These are phyloP conservation scores for Sebastes oblongus DNA, from an alignment of 2,797 vertebrate species.

Conservation along the genomic window DNA sequence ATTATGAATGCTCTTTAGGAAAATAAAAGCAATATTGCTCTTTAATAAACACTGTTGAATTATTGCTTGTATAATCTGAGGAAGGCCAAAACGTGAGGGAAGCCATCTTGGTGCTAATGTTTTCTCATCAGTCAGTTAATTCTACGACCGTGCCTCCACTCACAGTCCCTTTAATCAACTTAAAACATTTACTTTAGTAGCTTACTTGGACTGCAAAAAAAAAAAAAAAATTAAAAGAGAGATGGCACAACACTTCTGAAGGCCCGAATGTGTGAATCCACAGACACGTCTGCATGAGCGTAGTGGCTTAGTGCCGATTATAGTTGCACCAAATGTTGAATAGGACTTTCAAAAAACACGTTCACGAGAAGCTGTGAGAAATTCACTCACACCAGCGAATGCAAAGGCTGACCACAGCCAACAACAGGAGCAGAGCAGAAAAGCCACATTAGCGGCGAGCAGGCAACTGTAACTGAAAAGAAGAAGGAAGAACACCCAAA, in stretches of 20 bases:
- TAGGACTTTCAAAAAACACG: constrained; percentile 81
- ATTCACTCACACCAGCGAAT: constrained; percentile 77
- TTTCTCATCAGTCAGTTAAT: background rate
- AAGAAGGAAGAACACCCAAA: constrained; percentile 56
- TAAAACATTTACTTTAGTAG: constrained; percentile 47
- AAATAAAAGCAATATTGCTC: background rate
- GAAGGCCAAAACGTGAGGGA: background rate
- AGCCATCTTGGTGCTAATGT: background rate
- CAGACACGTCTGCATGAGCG: constrained; percentile 76
- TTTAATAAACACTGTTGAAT: background rate
- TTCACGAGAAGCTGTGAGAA: constrained; percentile 80
- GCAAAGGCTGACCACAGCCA: constrained; percentile 76
- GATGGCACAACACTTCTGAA: constrained; percentile 73
- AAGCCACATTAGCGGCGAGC: constrained; percentile 50
- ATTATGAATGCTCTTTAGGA: background rate
- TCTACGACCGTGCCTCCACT: background rate
- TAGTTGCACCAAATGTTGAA: constrained; percentile 83
- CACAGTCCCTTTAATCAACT: constrained; percentile 41
- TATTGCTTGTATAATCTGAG: background rate
- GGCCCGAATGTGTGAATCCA: constrained; percentile 76
- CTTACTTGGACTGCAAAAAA: constrained; percentile 27
- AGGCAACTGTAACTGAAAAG: constrained; percentile 51
- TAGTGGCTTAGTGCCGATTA: constrained; percentile 79
- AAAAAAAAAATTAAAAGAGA: constrained; percentile 33
- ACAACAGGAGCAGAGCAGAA: constrained; percentile 66